Base-by-base conservation (phyloP, 2,797 vertebrate genomes). In the Leptatherina wallacei region DNA sequence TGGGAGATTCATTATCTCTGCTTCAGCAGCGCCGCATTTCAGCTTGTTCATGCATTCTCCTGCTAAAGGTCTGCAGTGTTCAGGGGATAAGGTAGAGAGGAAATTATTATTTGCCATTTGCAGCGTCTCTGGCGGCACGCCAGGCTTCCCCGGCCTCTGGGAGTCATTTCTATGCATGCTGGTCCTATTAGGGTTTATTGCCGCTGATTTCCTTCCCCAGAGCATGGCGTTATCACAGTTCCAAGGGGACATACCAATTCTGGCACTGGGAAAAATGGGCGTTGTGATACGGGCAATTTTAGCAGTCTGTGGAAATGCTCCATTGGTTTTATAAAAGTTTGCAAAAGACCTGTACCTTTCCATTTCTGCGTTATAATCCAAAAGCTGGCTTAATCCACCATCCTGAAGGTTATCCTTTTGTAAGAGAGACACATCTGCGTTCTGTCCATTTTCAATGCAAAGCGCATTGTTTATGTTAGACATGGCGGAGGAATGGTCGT, bases 21-120 rank as follows among this genome's bases (percentile, higher is more conserved):
- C 96, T 95, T 98, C 97, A 89, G 95, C 94, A 81, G 95, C 95
- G 92, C 96, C 95, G 95, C 97, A 98, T 94, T 98, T 98, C 95
- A 98, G 96, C 97, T 98, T 98, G 96, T 97, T 98, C 96, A 97
- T 96, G 95, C 97, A 98, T 94, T 98, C 97, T 85, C 96, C 96
- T 75, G 95, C 95, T 96, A 98, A 95, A 94, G 97, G 96, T 95
- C 97, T 96, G 96, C 97, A 98, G 95, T 97, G 97, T 93, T 98
- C 97, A 58, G 97, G 96, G 93, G 96, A 95, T 93, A 98, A 95
- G 90, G 95, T 94, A 94, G 97, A 96, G 93, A 98, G 96, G 96
- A 98, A 98, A 95, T 97, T 98, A 94, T 96, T 96, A 93, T 97
- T 98, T 92, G 96, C 96, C 96, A 98, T 98, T 94, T 97, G 97